Base-by-base conservation (phyloP, 2,113 vertebrate species). In the Nyctibius bracteatus region DNA sequence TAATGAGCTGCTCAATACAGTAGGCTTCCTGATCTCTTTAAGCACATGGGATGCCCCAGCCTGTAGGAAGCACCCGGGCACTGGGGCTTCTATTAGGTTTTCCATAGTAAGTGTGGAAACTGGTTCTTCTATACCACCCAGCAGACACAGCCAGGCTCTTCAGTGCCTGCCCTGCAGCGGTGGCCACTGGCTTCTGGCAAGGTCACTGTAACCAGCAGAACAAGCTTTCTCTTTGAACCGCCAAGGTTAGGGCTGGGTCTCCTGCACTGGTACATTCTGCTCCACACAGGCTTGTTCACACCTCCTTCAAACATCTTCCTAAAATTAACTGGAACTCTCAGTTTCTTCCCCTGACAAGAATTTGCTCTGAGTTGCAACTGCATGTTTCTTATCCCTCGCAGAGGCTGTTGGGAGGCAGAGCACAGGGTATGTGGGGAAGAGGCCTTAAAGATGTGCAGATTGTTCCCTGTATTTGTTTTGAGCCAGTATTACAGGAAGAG, bases 381-480 rank as follows among this genome's bases (percentile, higher is more conserved):
- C 20, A 3, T 51, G 31, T 77, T 90, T 86, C 63, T 47, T 72
- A 31, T 19, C 9, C 18, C 20, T 79, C 12, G 11, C 15, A 35
- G 75, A 58, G n/a, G 51, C 23, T 68, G 25, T 11, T 61, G 54
- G n/a, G 41, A 73, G 74, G 77, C 81, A 78, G 37, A 74, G 23
- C 37, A 52, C 14, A n/a, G 17, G 13, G 3, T 65, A 18, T 0
- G 0, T 55, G 22, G 27, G 49, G 58, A 31, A 73, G 28, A 86
- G 18, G 44, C 54, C n/a, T 37, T 80, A 52, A 68, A 71, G 66
- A 49, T 28, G 2, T 16, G 17, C 25, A 37, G 49, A 33, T 85
- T 77, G n/a, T 75, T 90, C 18, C 75, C 43, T 78, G 20, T 47
- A 10, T 79, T 78, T 84, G 22, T 57, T 95, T 90, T 82, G 83